phyloP scores from a whole-genome alignment of 2,113 vertebrate genomes.

The Mastomys coucha region DNA sequence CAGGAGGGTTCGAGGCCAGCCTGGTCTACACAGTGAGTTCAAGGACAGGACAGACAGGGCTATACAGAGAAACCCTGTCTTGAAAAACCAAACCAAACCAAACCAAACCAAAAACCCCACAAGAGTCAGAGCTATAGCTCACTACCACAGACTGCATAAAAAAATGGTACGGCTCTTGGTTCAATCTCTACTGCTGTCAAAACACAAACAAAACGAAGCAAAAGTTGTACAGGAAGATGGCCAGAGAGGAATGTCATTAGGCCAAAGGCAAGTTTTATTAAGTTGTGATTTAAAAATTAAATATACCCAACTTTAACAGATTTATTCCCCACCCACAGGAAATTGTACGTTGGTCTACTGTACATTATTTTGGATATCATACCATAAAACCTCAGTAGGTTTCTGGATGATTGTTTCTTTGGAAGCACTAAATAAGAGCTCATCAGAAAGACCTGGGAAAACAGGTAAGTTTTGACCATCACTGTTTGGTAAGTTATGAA shows the following conservation, averaged over 20 bases:
- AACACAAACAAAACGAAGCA: neutral
- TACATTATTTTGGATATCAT: neutral
- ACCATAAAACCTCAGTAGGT: neutral
- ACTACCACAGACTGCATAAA: neutral
- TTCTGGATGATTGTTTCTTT: neutral
- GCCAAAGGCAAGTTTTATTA: slow-evolving; percentile 43
- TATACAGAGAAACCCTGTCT: too few species aligned
- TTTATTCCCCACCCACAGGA: neutral
- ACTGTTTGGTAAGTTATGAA: neutral
- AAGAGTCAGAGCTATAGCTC: too few species aligned
- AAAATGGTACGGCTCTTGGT: too few species aligned
- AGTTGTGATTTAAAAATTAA: slow-evolving; percentile 46
- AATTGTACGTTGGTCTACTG: neutral
- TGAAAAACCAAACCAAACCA: too few species aligned
- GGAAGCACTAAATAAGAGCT: neutral
- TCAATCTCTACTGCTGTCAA: neutral
- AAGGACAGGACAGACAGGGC: too few species aligned
- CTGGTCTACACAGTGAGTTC: too few species aligned
- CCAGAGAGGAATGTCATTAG: neutral
- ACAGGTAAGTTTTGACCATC: neutral
- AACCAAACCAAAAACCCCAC: too few species aligned
- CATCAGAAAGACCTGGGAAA: slow-evolving; percentile 52
- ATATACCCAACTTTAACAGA: neutral
- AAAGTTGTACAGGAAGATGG: neutral
- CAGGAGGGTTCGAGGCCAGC: too few species aligned